Evolutionary conservation across 2,797 vertebrate genomes (phyloP).

Genomic region (Rhinatrema bivittatum): DNA sequence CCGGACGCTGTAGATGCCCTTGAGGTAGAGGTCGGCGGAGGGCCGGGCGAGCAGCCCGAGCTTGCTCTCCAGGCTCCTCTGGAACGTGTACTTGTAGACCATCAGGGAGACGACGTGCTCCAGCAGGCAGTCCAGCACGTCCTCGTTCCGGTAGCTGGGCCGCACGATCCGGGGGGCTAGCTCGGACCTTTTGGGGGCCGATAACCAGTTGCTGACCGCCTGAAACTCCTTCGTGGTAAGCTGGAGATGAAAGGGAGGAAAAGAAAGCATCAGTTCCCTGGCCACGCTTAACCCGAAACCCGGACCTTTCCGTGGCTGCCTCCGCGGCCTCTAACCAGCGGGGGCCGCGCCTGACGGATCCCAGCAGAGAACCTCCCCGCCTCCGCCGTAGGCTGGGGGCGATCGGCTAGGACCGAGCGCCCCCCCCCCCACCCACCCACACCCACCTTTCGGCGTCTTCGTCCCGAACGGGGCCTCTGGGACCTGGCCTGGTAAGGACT

Average conservation of each 20-base stretch:
- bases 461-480: no score
- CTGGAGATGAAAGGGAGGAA: constrained; percentile 2
- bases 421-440: no score
- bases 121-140: constrained; percentile 10
- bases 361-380: no score
- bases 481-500: no score
- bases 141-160: constrained; percentile 4
- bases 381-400: no score
- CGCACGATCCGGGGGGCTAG: background rate
- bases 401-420: no score
- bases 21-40: constrained; percentile 15
- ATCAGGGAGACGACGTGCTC: constrained; percentile 27
- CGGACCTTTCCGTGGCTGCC: no score
- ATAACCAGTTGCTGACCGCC: background rate
- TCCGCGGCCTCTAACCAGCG: no score
- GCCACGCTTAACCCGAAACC: no score
- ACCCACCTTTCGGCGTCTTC: background rate
- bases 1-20: constrained; percentile 35
- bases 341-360: no score
- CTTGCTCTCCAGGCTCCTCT: constrained; percentile 16
- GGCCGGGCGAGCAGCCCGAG: constrained; percentile 36
- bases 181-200: background rate
- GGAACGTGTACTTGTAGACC: constrained; percentile 30
- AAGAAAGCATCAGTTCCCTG: constrained; percentile 3
- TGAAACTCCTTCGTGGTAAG: no score